Evolutionary conservation across 2,113 vertebrate species (phyloP).

Genomic region (Forbesichthys papilliferus): DNA sequence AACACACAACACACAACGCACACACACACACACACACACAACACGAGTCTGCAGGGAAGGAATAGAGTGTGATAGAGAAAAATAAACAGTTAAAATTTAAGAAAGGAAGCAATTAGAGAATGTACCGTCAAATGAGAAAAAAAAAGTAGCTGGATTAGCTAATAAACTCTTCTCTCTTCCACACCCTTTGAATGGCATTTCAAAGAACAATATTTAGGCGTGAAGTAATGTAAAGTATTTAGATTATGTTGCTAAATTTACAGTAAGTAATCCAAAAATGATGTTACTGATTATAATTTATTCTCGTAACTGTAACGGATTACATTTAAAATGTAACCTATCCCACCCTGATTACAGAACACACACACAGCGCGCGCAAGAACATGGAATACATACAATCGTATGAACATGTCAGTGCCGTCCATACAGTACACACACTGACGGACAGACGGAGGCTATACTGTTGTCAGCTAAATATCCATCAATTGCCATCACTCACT

Average conservation of each 20-base stretch:
- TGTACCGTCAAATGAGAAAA: neutral
- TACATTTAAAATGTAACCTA: too few species aligned
- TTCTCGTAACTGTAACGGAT: neutral
- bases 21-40: constrained; percentile 11
- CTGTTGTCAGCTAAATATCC: constrained; percentile 47
- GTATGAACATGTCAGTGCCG: neutral
- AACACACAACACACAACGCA: neutral
- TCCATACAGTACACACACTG: constrained; percentile 19
- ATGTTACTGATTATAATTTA: too few species aligned
- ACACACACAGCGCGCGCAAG: constrained; percentile 15
- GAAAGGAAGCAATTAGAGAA: neutral
- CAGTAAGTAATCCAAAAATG: too few species aligned
- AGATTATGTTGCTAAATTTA: too few species aligned
- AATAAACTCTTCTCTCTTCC: constrained; percentile 41
- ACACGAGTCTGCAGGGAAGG: constrained; percentile 22
- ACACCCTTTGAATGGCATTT: neutral
- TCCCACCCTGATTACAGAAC: constrained; percentile 8
- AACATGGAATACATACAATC: neutral
- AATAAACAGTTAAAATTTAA: neutral
- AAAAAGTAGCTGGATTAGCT: constrained; percentile 41
- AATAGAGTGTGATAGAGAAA: constrained; percentile 4
- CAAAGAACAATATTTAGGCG: too few species aligned
- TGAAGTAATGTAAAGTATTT: too few species aligned
- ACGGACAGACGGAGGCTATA: constrained; percentile 50
- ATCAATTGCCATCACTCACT: constrained; percentile 73